phyloP scores from a whole-genome alignment of 2,888 invertebrate species.

The Cremastinae sp. region DNA sequence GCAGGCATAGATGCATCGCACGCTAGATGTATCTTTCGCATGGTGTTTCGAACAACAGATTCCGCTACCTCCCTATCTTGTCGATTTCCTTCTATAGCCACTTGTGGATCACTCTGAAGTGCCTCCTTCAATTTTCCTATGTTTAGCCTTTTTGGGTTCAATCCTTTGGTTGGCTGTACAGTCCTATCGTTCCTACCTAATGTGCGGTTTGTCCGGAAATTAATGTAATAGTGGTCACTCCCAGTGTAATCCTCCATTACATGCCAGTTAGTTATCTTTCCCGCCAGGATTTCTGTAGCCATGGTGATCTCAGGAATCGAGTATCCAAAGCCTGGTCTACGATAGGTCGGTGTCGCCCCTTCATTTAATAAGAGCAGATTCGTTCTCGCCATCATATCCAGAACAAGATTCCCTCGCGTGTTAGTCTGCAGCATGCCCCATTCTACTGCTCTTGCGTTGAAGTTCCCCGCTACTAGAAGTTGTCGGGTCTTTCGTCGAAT shows the following conservation, averaged over 20 bases:
- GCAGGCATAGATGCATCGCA: not conserved
- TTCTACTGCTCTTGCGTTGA: slow-evolving; percentile 36
- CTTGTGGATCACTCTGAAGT: too few relatives aligned
- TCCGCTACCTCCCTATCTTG: too few relatives aligned
- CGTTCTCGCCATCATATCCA: slow-evolving; percentile 19
- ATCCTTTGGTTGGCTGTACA: too few relatives aligned
- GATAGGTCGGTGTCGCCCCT: slow-evolving; percentile 5
- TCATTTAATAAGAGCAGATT: slow-evolving; percentile 7
- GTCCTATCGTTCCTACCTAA: too few relatives aligned
- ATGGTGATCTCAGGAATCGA: not conserved
- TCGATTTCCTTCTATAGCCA: too few relatives aligned
- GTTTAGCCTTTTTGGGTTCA: not conserved
- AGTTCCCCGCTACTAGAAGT: slow-evolving; percentile 52
- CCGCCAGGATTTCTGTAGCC: not conserved
- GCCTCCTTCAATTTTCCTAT: not conserved
- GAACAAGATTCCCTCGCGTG: slow-evolving; percentile 2
- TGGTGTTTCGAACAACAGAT: not conserved
- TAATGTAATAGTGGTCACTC: not conserved
- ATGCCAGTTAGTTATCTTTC: not conserved
- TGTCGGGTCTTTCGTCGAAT: slow-evolving; percentile 8
- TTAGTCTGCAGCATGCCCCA: not conserved
- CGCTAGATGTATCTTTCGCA: too few relatives aligned
- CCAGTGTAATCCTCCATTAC: not conserved
- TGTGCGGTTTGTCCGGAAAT: not conserved
- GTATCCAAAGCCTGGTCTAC: not conserved